phyloP scores from a whole-genome alignment of 2,797 vertebrate species.

The Enteromius anoplus region DNA sequence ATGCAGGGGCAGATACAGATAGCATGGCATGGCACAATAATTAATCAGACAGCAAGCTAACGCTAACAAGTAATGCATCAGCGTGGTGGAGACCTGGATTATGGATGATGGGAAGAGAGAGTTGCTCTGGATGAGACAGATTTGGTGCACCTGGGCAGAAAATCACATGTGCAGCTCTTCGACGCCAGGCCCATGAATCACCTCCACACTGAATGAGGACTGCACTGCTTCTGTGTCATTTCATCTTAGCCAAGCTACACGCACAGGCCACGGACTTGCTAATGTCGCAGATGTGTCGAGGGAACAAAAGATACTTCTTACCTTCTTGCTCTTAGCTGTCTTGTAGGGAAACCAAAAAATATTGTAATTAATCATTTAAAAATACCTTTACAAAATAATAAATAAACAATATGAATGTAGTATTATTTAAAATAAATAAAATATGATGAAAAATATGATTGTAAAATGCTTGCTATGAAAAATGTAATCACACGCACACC shows the following conservation, averaged over 20 bases:
- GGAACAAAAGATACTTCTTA: neutral
- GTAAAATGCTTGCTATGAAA: neutral
- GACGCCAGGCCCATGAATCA: conserved; percentile 61
- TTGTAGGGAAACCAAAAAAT: neutral
- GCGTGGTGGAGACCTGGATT: conserved; percentile 51
- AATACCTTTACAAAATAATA: neutral
- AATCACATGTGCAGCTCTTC: conserved; percentile 62
- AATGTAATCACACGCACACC: neutral
- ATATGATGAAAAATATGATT: neutral
- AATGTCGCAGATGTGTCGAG: conserved; percentile 1
- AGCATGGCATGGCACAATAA: conserved; percentile 43
- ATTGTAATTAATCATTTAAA: neutral
- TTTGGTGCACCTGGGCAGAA: conserved; percentile 62
- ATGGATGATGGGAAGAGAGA: conserved; percentile 53
- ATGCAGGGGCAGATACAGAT: conserved; percentile 54
- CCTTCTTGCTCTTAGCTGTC: neutral
- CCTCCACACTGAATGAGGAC: conserved; percentile 56
- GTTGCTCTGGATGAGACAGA: conserved; percentile 57
- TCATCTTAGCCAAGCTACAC: conserved; percentile 44
- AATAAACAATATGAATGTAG: neutral
- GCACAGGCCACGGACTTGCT: conserved; percentile 28
- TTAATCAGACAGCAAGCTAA: conserved; percentile 56
- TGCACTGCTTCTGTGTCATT: conserved; percentile 51
- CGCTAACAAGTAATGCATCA: conserved; percentile 61
- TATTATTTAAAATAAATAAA: neutral